Percentiles rank a stretch among this genome's conserved stretches.
phyloP scores from a whole-genome alignment of 2,113 vertebrate species.

The Tringa solitaria region DNA sequence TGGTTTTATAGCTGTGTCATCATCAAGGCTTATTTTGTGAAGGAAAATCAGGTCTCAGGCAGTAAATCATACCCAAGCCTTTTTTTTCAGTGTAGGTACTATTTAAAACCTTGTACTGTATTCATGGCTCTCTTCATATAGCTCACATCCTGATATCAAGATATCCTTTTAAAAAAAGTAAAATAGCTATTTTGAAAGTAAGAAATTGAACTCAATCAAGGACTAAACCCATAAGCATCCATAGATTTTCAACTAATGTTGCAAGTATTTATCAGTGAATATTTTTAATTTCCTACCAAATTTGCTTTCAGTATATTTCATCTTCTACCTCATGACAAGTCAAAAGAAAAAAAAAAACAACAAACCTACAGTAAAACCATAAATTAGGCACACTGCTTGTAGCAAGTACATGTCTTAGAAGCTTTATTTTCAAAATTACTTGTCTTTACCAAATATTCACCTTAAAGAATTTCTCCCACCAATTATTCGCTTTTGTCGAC shows the following conservation, averaged over 20 bases:
- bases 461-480: constrained; percentile 95
- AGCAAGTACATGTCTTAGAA: neutral
- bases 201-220: neutral
- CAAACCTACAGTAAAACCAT: neutral
- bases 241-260: neutral
- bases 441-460: constrained; percentile 70
- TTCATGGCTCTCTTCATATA: neutral
- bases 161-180: neutral
- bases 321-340: neutral
- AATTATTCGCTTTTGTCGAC: constrained; percentile 92
- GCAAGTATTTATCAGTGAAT: neutral
- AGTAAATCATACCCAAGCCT: neutral
- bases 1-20: neutral
- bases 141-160: neutral
- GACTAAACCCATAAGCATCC: neutral
- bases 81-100: neutral
- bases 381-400: neutral
- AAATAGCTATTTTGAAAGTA: neutral
- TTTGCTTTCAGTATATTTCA: neutral
- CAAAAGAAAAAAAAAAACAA: neutral
- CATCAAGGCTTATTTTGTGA: neutral
- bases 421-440: neutral
- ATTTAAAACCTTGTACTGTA: neutral
- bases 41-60: neutral
- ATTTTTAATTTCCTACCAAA: neutral